Percentiles rank a stretch among this genome's conserved stretches.
phyloP scores from a whole-genome alignment of 2,113 vertebrate species.

The Oreotrochilus melanogaster region DNA sequence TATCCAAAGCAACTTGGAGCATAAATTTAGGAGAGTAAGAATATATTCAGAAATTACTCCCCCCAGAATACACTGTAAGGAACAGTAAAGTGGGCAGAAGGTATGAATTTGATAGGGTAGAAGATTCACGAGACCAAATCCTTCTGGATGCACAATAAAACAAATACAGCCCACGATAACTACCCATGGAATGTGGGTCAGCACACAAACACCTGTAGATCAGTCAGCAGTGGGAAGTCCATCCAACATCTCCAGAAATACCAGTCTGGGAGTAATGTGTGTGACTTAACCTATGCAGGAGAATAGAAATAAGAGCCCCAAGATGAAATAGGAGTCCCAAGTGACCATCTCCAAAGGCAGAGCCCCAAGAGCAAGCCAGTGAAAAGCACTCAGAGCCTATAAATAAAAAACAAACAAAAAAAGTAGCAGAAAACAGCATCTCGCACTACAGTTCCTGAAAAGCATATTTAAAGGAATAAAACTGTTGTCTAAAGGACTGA shows the following conservation, averaged over 20 bases:
- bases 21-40: background rate
- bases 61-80: background rate
- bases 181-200: background rate
- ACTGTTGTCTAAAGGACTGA: background rate
- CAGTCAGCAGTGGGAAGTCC: background rate
- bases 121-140: background rate
- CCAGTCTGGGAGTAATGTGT: background rate
- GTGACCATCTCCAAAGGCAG: rapidly evolving
- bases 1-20: background rate
- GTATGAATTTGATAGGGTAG: background rate
- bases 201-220: background rate
- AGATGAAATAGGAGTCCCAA: background rate
- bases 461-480: background rate
- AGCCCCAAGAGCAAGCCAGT: background rate
- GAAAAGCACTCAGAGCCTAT: background rate
- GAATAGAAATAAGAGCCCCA: rapidly evolving
- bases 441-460: background rate
- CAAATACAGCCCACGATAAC: background rate
- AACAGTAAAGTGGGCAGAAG: background rate
- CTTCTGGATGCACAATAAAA: background rate
- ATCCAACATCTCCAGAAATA: background rate
- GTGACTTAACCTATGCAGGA: background rate
- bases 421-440: background rate
- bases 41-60: background rate
- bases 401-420: background rate